A percentile compares a stretch with the other conserved stretches of the same genome.
These are phyloP conservation scores for Lasaia peninsularis DNA, from an alignment of 1,140 invertebrate species.

Conservation along the genomic window DNA sequence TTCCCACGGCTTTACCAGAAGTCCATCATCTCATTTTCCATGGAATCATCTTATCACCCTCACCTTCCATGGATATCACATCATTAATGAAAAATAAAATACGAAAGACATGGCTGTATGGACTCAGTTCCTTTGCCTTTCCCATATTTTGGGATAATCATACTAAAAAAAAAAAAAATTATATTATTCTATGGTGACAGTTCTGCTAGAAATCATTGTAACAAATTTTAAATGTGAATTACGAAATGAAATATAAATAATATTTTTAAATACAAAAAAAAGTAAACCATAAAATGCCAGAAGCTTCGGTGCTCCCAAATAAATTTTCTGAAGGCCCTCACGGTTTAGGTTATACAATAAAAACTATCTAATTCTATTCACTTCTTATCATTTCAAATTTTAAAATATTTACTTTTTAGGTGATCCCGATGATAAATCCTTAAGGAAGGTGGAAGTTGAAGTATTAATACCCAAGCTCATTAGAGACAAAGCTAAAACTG, in stretches of 20 bases:
- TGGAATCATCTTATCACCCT: no score
- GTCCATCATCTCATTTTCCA: no score
- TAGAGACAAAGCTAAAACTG: slow-evolving; percentile 85
- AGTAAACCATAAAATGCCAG: slow-evolving; percentile 29
- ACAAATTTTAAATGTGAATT: no score
- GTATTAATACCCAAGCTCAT: slow-evolving; percentile 92
- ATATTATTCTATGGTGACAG: no score
- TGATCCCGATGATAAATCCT: slow-evolving; percentile 88
- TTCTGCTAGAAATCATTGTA: no score
- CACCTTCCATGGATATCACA: no score
- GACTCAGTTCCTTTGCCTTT: no score
- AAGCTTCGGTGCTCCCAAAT: slow-evolving; percentile 51
- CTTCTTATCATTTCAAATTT: slow-evolving; percentile 10
- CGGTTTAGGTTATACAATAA: slow-evolving; percentile 72
- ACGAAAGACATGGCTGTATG: no score
- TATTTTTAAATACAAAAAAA: background rate
- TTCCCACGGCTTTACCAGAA: no score
- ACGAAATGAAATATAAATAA: background rate
- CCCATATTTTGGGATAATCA: no score
- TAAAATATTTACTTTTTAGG: slow-evolving; percentile 78
- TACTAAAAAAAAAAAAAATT: no score
- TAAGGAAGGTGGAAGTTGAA: slow-evolving; percentile 91
- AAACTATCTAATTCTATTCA: slow-evolving; percentile 14
- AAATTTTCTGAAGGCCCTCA: slow-evolving; percentile 75
- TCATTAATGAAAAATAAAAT: no score